These are phyloP conservation scores for Heliconius hewitsoni DNA, from an alignment of 1,140 invertebrate genomes.

Conservation along the genomic window DNA sequence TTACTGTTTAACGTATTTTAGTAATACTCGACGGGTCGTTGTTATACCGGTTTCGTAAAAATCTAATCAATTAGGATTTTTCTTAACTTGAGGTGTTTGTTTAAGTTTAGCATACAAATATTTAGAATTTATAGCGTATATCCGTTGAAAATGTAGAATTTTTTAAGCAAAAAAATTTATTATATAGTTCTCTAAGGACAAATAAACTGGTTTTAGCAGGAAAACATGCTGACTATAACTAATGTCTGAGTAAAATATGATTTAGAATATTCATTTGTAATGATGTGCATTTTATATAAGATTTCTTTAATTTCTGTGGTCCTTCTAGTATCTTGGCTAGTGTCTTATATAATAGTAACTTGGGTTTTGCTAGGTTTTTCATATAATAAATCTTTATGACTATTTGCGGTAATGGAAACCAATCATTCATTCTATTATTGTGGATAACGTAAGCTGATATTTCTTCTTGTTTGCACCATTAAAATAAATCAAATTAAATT, in stretches of 20 bases:
- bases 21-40: neutral
- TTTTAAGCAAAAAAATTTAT: neutral
- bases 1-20: neutral
- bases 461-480: neutral
- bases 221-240: slow-evolving; percentile 16
- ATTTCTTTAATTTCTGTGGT: neutral
- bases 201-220: slow-evolving; percentile 27
- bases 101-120: neutral
- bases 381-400: slow-evolving; percentile 13
- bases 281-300: neutral
- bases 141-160: neutral
- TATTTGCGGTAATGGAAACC: neutral
- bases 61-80: neutral
- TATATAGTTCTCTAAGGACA: neutral
- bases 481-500: too few species aligned
- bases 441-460: neutral
- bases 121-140: neutral
- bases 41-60: neutral
- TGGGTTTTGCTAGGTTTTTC: slow-evolving; percentile 15
- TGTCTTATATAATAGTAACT: neutral
- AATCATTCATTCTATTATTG: neutral
- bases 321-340: neutral
- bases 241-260: neutral
- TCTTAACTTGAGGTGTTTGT: neutral
- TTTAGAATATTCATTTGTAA: slow-evolving; percentile 5